Evolutionary conservation across 2,888 invertebrate genomes (phyloP), one percentile per base, ranked within the genome.

Genomic region (Drosophila acutilabella): DNA sequence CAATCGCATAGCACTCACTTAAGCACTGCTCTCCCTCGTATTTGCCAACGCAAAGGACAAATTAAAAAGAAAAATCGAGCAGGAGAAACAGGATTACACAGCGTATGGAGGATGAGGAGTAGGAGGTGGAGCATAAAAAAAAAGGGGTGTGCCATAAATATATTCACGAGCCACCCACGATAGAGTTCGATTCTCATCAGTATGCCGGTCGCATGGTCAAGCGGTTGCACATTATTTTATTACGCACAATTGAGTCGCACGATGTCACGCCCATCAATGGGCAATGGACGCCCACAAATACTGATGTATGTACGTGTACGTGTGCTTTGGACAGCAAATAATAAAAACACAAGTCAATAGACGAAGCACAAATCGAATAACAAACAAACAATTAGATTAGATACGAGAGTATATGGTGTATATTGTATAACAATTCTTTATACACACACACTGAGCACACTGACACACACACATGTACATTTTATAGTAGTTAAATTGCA

Each of bases 171-270:
- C 47, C 53, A 8, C 23, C 53, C 47, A 42, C 26, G 33, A 20
- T 44, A 65, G 36, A 38, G 41, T 48, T 52, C 51, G 56, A 42
- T 54, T n/a, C 86, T 85, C 71, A 88, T 85, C 81, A 83, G 81
- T 86, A 85, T 85, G 78, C 84, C 57, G 71, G 81, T 71, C 85
- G 69, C 78, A 68, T 74, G 74, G 76, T 59, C 78, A 69, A 74
- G 83, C 76, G 88, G 87, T 76, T 86, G 87, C 81, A 80, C 83
- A 82, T 82, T 84, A 88, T 74, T 85, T 85, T 86, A 86, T 88
- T 86, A 83, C 83, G 87, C 79, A 73, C 88, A 83, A 86, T 88
- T 88, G 87, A 88, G 71, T 71, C 71, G 81, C 64, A 60, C 74
- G 60, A 78, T 73, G 69, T 78, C 75, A 78, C 64, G 78, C 75